phyloP scores from a whole-genome alignment of 2,797 vertebrate genomes.

The Orientallactaga sibirica region DNA sequence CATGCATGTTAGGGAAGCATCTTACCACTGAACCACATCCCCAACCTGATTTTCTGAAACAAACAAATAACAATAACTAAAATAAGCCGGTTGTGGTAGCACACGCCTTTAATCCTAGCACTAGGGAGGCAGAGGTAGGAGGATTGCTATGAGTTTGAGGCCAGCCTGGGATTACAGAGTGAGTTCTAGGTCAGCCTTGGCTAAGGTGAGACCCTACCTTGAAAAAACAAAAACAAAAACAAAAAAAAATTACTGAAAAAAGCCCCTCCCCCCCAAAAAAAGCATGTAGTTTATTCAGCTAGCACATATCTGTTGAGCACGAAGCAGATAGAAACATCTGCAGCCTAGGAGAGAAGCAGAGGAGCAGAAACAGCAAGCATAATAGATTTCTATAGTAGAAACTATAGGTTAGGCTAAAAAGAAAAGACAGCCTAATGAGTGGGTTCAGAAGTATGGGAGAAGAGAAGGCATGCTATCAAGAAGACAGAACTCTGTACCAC shows the following conservation, averaged over 20 bases:
- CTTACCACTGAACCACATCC: background rate
- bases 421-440: background rate
- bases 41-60: no score
- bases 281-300: background rate
- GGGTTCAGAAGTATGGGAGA: background rate
- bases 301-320: background rate
- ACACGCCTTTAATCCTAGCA: no score
- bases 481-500: constrained; percentile 3
- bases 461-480: background rate
- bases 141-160: no score
- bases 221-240: no score
- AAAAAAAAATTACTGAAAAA: no score
- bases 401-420: constrained; percentile 16
- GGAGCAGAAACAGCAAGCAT: background rate
- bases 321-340: constrained; percentile 30
- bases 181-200: no score
- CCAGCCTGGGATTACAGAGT: no score
- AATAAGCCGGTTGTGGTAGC: no score
- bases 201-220: no score
- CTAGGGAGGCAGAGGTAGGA: no score
- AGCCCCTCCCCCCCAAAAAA: no score
- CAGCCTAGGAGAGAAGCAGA: background rate
- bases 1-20: background rate
- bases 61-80: no score
- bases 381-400: constrained; percentile 18